Evolutionary conservation across 2,113 vertebrate genomes (phyloP).

Genomic region (Sinocyclocheilus grahami): DNA sequence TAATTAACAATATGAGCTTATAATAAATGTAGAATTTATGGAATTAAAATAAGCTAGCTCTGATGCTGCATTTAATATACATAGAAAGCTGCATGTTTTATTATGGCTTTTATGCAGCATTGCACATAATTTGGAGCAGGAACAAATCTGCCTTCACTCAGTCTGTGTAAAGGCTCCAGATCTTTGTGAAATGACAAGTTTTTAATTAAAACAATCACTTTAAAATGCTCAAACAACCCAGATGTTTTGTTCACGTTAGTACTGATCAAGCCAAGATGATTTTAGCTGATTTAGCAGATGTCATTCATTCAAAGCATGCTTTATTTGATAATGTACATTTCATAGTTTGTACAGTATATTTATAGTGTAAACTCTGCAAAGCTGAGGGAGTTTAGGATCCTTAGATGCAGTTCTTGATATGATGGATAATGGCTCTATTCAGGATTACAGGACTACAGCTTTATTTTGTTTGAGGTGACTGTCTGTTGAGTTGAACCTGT

Average conservation of each 20-base stretch:
- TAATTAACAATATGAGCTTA: neutral
- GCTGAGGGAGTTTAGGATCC: too few relatives aligned
- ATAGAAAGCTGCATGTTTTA: neutral
- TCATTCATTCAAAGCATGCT: neutral
- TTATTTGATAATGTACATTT: neutral
- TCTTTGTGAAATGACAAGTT: neutral
- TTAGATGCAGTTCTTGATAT: neutral
- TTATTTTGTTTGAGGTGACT: neutral
- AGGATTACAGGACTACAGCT: neutral
- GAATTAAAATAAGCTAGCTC: neutral
- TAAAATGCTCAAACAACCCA: neutral
- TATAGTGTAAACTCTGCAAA: neutral
- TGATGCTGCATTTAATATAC: neutral
- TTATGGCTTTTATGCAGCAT: neutral
- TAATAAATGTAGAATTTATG: neutral
- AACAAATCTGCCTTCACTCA: neutral
- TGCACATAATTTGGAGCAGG: neutral
- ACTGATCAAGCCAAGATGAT: neutral
- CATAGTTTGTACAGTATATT: neutral
- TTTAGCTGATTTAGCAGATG: neutral
- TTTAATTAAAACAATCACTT: neutral
- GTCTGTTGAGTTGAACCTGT: conserved; percentile 9
- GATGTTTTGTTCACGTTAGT: neutral
- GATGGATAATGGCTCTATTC: neutral
- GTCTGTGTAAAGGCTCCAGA: neutral